Conservation (phyloP, 1,140 invertebrate genomes). For the Papilio glaucus region DNA sequence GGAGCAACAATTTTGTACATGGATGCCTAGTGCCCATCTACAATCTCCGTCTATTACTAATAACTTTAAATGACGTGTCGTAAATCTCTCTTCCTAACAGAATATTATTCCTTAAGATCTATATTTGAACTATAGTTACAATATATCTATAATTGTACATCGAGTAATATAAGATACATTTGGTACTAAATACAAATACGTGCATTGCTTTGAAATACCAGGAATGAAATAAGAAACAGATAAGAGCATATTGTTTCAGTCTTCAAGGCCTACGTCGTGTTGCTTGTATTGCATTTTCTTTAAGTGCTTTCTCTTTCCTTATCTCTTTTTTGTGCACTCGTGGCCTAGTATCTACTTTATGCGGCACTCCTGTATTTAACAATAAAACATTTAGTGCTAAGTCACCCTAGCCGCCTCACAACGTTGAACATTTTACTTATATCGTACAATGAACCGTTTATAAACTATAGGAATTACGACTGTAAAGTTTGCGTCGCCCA, state of each 20-base stretch:
- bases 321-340: neutral
- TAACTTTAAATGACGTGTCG: too few relatives aligned
- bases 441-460: neutral
- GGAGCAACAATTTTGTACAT: too few relatives aligned
- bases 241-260: neutral
- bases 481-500: too few relatives aligned
- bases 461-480: neutral
- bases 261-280: neutral
- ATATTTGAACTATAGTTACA: too few relatives aligned
- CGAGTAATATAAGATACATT: too few relatives aligned
- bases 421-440: neutral
- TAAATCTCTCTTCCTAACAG: too few relatives aligned
- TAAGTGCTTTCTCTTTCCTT: neutral
- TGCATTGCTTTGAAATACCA: neutral
- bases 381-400: neutral
- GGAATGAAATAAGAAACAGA: conserved; percentile 3
- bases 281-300: neutral
- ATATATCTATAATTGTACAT: too few relatives aligned
- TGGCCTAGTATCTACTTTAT: conserved; percentile 1
- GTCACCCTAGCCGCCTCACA: too few relatives aligned
- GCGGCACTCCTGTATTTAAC: neutral
- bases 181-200: neutral
- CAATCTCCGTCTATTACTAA: too few relatives aligned
- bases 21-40: too few relatives aligned
- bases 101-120: too few relatives aligned